phyloP scores from a whole-genome alignment of 2,888 invertebrate species.

The Agonum fuliginosum region DNA sequence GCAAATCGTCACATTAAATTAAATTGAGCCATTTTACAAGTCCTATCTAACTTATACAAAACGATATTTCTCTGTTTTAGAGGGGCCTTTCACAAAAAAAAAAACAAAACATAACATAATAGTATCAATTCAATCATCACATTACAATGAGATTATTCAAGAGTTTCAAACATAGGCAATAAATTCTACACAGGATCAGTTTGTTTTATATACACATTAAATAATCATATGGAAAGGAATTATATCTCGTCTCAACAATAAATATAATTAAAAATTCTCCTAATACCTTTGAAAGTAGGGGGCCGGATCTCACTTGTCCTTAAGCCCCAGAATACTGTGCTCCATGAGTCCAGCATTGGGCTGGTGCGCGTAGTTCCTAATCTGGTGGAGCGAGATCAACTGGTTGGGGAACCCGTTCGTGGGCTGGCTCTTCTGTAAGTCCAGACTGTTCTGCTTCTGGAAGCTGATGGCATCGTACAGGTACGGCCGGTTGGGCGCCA shows the following conservation, averaged over 20 bases:
- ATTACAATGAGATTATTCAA: constrained; percentile 53
- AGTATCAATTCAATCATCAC: constrained; percentile 45
- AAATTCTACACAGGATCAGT: constrained; percentile 44
- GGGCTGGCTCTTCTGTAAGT: constrained; percentile 75
- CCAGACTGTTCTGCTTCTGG: constrained; percentile 80
- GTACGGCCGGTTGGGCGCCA: constrained; percentile 84
- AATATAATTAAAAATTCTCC: constrained; percentile 52
- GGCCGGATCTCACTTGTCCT: constrained; percentile 69
- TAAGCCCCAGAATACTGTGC: constrained; percentile 71
- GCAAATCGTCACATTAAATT: constrained; percentile 51
- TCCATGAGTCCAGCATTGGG: constrained; percentile 84
- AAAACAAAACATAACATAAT: constrained; percentile 12
- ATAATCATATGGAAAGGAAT: constrained; percentile 38
- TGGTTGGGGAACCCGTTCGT: constrained; percentile 89
- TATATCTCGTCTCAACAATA: constrained; percentile 39
- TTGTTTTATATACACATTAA: constrained; percentile 54
- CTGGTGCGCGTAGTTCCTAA: constrained; percentile 96
- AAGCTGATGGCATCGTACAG: constrained; percentile 95
- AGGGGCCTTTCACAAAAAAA: constrained; percentile 26
- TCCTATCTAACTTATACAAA: constrained; percentile 15
- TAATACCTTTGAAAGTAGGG: constrained; percentile 45
- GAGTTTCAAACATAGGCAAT: constrained; percentile 15
- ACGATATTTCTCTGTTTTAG: background rate
- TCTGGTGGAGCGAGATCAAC: constrained; percentile 95
- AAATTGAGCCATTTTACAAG: constrained; percentile 52